Percentiles rank a stretch among this genome's conserved stretches.
Conservation (phyloP, 1,140 invertebrate genomes). For the Phthorimaea operculella region DNA sequence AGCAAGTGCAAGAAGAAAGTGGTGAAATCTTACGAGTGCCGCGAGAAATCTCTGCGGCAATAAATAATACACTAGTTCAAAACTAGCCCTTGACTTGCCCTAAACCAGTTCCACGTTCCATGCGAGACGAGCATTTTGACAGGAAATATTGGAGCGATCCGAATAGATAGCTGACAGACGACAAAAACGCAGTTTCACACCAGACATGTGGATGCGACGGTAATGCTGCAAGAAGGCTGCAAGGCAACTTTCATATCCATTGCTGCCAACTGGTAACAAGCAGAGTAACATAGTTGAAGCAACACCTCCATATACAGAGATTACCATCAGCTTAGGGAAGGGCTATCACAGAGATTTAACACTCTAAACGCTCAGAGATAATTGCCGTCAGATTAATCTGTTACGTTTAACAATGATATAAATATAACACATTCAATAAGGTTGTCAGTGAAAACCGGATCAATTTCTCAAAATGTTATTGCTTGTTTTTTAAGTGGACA, state of each 20-base stretch:
- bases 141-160: constrained; percentile 21
- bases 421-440: too few relatives aligned
- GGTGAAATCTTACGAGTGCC: constrained; percentile 51
- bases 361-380: neutral
- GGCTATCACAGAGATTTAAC: neutral
- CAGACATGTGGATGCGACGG: too few relatives aligned
- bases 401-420: neutral
- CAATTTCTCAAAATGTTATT: too few relatives aligned
- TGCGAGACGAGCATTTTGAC: constrained; percentile 29
- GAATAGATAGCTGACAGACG: neutral
- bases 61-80: constrained; percentile 60
- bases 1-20: constrained; percentile 49
- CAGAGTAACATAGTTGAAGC: too few relatives aligned
- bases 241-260: too few relatives aligned
- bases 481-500: too few relatives aligned
- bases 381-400: neutral
- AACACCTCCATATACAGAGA: too few relatives aligned
- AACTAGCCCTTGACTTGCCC: constrained; percentile 38
- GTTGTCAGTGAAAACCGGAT: too few relatives aligned
- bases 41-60: constrained; percentile 53
- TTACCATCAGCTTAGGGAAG: too few relatives aligned
- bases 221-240: too few relatives aligned
- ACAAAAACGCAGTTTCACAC: too few relatives aligned
- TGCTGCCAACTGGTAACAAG: too few relatives aligned
- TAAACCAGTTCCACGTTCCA: neutral